Conservation (phyloP, 2,888 invertebrate genomes). For the Pristionchus mayeri region DNA sequence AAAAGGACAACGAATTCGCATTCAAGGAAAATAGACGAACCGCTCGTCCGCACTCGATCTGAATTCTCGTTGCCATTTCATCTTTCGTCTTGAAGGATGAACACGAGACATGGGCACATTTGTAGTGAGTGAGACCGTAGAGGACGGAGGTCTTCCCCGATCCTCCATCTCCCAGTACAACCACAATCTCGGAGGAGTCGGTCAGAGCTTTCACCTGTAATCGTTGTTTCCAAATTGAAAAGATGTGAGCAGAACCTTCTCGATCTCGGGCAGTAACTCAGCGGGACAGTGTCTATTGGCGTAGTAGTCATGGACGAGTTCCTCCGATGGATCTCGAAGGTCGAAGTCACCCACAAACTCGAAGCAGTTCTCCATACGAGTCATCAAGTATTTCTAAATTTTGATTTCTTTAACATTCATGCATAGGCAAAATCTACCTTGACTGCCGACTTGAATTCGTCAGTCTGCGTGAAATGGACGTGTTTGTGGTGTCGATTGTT, state of each 20-base stretch:
- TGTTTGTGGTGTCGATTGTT: conserved; percentile 60
- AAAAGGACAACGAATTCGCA: too few relatives aligned
- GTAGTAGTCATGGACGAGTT: conserved; percentile 41
- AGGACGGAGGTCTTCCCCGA: conserved; percentile 38
- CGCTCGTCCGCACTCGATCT: neutral
- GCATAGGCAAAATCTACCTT: neutral
- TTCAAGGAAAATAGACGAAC: neutral
- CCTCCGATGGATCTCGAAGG: neutral
- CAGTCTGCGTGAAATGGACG: conserved; percentile 51
- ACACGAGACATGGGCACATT: conserved; percentile 34
- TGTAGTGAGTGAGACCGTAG: neutral
- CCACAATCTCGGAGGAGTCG: neutral
- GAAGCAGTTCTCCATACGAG: conserved; percentile 46
- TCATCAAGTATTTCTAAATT: conserved; percentile 22
- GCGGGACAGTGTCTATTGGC: conserved; percentile 12
- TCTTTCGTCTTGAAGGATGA: conserved; percentile 13
- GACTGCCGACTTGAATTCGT: neutral
- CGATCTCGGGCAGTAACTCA: conserved; percentile 19
- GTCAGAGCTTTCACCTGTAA: conserved; percentile 3
- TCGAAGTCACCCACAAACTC: conserved; percentile 23
- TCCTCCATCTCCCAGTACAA: conserved; percentile 39
- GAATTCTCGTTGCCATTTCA: conserved; percentile 13
- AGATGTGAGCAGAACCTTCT: neutral
- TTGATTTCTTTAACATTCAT: too few relatives aligned
- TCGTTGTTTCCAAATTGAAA: too few relatives aligned